A percentile compares a stretch with the other conserved stretches of the same genome.
phyloP scores from a whole-genome alignment of 2,113 vertebrate genomes.

The Strigops habroptila region DNA sequence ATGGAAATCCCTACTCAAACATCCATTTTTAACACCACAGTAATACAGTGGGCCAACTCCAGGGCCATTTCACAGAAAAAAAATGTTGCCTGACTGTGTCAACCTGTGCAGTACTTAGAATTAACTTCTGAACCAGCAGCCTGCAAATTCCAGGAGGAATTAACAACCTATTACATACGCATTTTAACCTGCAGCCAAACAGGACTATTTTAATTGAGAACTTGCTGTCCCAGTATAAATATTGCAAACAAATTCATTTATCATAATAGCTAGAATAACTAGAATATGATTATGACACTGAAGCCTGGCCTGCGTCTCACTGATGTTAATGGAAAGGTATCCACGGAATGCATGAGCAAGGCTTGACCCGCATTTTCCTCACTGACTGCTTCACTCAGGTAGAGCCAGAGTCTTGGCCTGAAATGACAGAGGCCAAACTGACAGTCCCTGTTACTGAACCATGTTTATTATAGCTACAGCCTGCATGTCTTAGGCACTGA shows the following conservation, averaged over 20 bases:
- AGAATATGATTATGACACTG: neutral
- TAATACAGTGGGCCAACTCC: neutral
- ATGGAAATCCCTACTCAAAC: slow-evolving; percentile 23
- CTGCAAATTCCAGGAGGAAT: neutral
- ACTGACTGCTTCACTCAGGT: neutral
- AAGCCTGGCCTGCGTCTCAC: neutral
- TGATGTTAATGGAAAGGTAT: neutral
- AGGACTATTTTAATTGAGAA: neutral
- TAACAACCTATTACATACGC: neutral
- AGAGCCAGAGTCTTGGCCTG: neutral
- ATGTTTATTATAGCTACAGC: neutral
- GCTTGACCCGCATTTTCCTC: neutral
- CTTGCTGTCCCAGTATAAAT: neutral
- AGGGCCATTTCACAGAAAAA: neutral
- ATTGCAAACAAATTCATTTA: neutral
- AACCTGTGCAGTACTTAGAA: neutral
- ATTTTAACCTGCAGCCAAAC: slow-evolving; percentile 19
- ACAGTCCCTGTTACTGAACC: neutral
- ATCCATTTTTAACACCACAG: neutral
- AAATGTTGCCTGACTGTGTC: neutral
- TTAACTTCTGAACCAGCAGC: slow-evolving; percentile 37
- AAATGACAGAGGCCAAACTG: neutral
- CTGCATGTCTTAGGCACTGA: neutral
- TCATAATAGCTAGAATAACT: neutral
- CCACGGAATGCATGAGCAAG: neutral